Evolutionary conservation across 2,113 vertebrate species (phyloP).

Genomic region (Pithys albifrons): DNA sequence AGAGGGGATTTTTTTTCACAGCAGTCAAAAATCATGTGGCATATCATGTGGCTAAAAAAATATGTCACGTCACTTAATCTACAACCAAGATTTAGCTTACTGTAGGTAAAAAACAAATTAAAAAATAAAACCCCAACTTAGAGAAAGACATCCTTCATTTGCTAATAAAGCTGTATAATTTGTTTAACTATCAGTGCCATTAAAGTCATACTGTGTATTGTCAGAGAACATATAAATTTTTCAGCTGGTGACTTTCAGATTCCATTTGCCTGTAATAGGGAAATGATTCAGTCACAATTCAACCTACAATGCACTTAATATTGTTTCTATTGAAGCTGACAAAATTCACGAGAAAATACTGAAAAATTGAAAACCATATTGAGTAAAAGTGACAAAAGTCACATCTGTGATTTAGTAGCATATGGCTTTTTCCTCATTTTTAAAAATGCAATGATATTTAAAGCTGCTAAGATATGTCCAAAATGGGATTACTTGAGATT

Average conservation of each 20-base stretch:
- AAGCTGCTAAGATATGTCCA: background rate
- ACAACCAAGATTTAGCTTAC: background rate
- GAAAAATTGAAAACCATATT: slow-evolving; percentile 2
- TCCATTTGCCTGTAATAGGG: background rate
- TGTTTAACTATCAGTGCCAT: background rate
- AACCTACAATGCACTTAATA: background rate
- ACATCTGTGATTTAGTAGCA: background rate
- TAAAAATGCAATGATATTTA: slow-evolving; percentile 11
- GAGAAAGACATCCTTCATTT: background rate
- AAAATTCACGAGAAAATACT: slow-evolving; percentile 18
- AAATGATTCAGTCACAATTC: background rate
- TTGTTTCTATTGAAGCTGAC: background rate
- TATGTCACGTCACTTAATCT: background rate
- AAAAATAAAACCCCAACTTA: background rate
- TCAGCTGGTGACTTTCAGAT: background rate
- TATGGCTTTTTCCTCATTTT: background rate
- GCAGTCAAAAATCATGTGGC: too few relatives aligned
- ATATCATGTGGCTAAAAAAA: background rate
- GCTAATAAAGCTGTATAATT: background rate
- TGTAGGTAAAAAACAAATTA: background rate
- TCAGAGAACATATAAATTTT: background rate
- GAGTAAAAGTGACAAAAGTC: background rate
- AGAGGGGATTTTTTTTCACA: background rate
- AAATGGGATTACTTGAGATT: background rate
- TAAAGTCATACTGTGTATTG: background rate